Evolutionary conservation across 2,113 vertebrate species (phyloP).

Genomic region (Dinomys branickii): DNA sequence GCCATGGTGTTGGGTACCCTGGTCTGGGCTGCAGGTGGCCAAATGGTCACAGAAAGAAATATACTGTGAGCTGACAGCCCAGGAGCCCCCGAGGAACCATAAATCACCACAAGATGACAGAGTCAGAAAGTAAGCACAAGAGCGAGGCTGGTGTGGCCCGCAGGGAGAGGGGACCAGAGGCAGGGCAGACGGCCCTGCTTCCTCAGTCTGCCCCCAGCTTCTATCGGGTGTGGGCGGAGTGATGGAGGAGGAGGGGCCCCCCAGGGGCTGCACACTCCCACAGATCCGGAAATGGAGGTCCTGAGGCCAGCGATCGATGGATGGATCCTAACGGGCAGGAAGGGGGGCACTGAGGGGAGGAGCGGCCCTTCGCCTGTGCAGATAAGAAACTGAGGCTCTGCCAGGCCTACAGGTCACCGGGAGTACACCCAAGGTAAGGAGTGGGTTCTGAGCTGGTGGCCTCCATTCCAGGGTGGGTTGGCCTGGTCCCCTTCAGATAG

Average conservation of each 20-base stretch:
- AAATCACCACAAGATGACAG: conserved; percentile 67
- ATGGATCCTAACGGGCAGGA: not conserved
- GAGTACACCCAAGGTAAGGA: not conserved
- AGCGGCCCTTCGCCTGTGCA: not conserved
- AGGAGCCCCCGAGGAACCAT: conserved; percentile 71
- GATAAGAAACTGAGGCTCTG: not conserved
- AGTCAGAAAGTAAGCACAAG: conserved; percentile 54
- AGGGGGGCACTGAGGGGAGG: not conserved
- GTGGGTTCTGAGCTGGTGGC: not conserved
- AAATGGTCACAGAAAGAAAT: conserved; percentile 72
- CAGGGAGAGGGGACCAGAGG: fast-evolving
- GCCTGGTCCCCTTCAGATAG: too few relatives aligned
- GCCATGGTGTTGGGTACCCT: not conserved
- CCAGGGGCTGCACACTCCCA: fast-evolving
- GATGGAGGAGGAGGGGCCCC: not conserved
- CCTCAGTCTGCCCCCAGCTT: not conserved
- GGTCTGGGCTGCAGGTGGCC: not conserved
- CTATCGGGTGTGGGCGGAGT: too few relatives aligned
- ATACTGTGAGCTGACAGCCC: conserved; percentile 81
- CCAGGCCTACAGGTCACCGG: too few relatives aligned
- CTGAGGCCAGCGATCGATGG: not conserved
- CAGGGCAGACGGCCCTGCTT: fast-evolving
- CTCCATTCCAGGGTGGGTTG: too few relatives aligned
- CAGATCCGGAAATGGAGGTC: not conserved
- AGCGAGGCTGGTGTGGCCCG: not conserved